Conservation (phyloP, 2,797 vertebrate genomes). For the Pyrrhura leucotis region DNA sequence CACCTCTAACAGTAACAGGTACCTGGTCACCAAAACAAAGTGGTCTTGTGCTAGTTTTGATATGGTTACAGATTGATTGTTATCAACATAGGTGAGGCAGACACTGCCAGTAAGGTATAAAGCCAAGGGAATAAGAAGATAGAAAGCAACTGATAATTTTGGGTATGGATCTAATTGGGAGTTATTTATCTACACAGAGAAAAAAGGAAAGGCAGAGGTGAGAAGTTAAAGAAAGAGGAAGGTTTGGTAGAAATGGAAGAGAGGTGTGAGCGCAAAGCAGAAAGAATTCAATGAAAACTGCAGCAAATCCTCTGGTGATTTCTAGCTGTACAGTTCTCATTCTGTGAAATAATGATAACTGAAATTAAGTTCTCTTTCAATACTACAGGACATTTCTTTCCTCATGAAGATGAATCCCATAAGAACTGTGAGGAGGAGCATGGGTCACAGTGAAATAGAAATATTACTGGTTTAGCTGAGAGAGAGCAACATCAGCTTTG, state of each 20-base stretch:
- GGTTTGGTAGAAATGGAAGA: not conserved
- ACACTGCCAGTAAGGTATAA: not conserved
- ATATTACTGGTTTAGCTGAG: not conserved
- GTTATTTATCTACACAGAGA: not conserved
- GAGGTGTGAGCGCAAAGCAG: not conserved
- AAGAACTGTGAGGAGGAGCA: not conserved
- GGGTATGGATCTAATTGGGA: not conserved
- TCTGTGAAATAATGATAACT: conserved; percentile 49
- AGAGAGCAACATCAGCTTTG: not conserved
- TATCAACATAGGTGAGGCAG: not conserved
- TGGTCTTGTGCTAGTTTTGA: not conserved
- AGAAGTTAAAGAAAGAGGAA: not conserved
- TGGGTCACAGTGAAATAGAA: not conserved
- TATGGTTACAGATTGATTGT: not conserved
- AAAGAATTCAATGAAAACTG: conserved; percentile 16
- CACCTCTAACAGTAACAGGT: not conserved
- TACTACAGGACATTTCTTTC: conserved; percentile 36
- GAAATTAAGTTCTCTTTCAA: conserved; percentile 61
- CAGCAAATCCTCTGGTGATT: conserved; percentile 36
- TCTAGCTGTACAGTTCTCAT: not conserved
- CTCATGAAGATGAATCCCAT: conserved; percentile 1
- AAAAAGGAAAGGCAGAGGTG: not conserved
- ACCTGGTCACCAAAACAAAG: not conserved
- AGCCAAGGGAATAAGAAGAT: not conserved
- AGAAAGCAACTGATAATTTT: not conserved